Evolutionary conservation across 2,113 vertebrate genomes (phyloP), one percentile per base, ranked within the genome.

Genomic region (Tyrannus savana): DNA sequence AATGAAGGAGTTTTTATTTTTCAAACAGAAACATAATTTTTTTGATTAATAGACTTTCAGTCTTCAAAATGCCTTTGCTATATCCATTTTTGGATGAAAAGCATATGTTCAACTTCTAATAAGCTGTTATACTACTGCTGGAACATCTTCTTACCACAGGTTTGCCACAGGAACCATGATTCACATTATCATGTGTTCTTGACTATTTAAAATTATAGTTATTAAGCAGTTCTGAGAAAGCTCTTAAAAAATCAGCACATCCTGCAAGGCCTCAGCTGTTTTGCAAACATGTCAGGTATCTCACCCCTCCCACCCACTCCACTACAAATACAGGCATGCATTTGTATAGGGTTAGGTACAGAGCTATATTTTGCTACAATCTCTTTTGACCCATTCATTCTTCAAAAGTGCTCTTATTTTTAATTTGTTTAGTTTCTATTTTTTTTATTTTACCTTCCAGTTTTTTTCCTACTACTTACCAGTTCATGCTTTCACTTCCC

Each of bases 151-250:
- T 93, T 89, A 92, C 96, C 93, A 84, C 92, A 96, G 53, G 67
- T 90, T 96, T 95, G 80, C 92, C 96, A 97, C 90, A 94, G 92
- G 92, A 96, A 88, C 86, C 86, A 66, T 97, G 96, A 97, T 96
- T 97, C 96, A 96, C 84, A 75, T 53, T 84, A 75, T 92, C 90
- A 82, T 87, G 77, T 81, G 89, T 87, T 92, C 74, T 84, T 68
- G 39, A 67, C 77, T 93, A 78, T 62, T 92, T 89, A 53, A 95
- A 96, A 91, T 90, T 81, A 67, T 73, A 93, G 86, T 92, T 90
- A 96, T 91, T 95, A 95, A 86, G 56, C 76, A 86, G 73, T 91
- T 89, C 83, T 95, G 77, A 95, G 90, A 93, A 96, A 68, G 28
- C 55, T 88, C 90, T 82, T 58, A 37, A 63, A 93, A 91, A 85